Evolutionary conservation across 2,797 vertebrate genomes (phyloP), one percentile per base, ranked within the genome.

Genomic region (Odontamblyopus rebecca): DNA sequence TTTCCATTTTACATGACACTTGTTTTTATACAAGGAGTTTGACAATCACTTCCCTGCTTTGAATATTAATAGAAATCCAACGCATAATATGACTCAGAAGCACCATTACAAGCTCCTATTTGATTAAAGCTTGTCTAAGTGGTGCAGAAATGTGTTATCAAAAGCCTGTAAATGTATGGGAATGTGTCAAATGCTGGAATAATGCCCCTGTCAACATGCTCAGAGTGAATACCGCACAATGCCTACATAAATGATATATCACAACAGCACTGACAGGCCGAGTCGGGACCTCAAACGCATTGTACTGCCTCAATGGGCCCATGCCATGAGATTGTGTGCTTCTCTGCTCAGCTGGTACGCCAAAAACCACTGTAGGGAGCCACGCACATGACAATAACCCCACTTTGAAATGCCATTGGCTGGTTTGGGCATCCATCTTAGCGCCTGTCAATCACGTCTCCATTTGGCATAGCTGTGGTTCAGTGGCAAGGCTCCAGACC

Each of bases 181-280:
- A 90, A 90, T 86, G 80, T 89, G 87, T 88, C 91, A 90, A 74
- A 85, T 80, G 77, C 72, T 73, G 76, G 80, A 85, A 90, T 87
- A 91, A 93, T 88, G 82, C 83, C 50, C 82, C 85, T 78, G 88
- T 90, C 91, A 89, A 83, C 85, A 81, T 70, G 82, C 79, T 82
- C 80, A 53, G 78, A 83, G 78, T 84, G 68, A 86, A 77, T 68
- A 82, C 83, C 67, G 70, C 83, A 92, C 90, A 91, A 91, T 88
- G 62, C 78, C 23, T 38, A 79, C 86, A 91, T 89, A 91, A 93
- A 91, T 93, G 91, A 93, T 90, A 91, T 84, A 92, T 93, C 88
- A 92, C 87, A 89, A 83, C 83, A 72, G 74, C 35, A 67, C 54
- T 90, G 91, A 91, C 91, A 91, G 91, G 68, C 85, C 29, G 74